Evolutionary conservation across 2,113 vertebrate species (phyloP), one percentile per base, ranked within the genome.

Genomic region (Holacanthus passer): DNA sequence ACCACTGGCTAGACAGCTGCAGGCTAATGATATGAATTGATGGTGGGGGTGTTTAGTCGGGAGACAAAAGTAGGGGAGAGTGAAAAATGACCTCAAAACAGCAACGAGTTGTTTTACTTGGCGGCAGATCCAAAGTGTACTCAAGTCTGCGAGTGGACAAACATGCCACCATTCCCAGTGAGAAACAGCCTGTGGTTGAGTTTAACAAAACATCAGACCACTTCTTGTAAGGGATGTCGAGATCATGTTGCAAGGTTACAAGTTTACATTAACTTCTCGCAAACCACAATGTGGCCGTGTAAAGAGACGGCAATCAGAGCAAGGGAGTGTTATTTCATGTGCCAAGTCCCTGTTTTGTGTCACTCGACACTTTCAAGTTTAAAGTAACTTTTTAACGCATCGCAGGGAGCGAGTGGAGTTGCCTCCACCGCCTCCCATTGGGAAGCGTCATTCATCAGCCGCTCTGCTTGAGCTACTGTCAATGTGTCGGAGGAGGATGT

Each of bases 1-100:
- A 89, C 86, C 78, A 68, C 79, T 62, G 75, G 52, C 75, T 72
- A 77, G 85, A 85, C 85, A 82, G 85, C 81, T 79, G 41, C 32
- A 9, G 65, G 72, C 55, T 84, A 62, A 87, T 74, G 67, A 88
- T 85, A 72, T 63, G 77, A 89, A 80, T 45, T 64, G 62, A 79
- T 56, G 53, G 66, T 75, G 27, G 66, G 32, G 69, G 78, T 71
- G 80, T 80, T 89, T 77, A 74, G 77, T 83, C 58, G 24, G 59
- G 71, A 85, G 64, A 77, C 53, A 59, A 58, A 71, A 4, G 77
- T 45, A 71, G 62, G 55, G 59, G 73, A 41, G 83, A 82, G 74
- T 66, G 74, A 76, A 92, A 90, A 87, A 88, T 59, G 17, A 72
- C 41, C 50, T 59, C 1, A 39, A 64, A 82, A 60, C 66, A 63